Evolutionary conservation across 2,113 vertebrate species (phyloP), one percentile per base, ranked within the genome.

Genomic region (Illadopsis cleaveri): DNA sequence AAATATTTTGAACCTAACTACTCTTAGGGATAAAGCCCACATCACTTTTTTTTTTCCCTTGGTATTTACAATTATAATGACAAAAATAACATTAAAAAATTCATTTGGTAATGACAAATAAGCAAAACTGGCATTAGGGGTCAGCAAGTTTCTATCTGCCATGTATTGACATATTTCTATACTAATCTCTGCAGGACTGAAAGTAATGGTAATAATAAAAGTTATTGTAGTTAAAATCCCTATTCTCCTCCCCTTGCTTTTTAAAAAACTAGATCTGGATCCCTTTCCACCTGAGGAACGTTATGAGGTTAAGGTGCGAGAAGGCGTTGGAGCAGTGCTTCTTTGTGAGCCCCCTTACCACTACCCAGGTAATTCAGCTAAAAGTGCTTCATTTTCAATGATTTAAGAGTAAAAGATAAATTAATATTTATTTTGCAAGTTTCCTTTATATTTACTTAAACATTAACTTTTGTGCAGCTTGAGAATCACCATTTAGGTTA

Each of bases 261-360:
- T 93, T 80, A 65, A 10, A 44, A 51, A 51, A 96, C 64, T 95
- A 99, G 99, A 99, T 94, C 98, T 99, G 14, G 99, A 99, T 95
- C 98, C 99, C 50, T 99, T 99, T 96, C 99, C 99, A 24, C 98
- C 99, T 0, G 99, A 99, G 70, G 99, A 99, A 51, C 98, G 99
- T 53, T 98, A 98, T 28, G 98, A 99, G 7, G 99, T 99, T 87
- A 96, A 96, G 69, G 98, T 99, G 15, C 98, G 98, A 84, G 99
- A 99, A 96, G 99, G 99, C 30, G 98, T 99, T 86, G 99, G 99
- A 44, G 99, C 98, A 18, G 99, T 99, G 50, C 98, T 99, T 90
- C 98, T 99, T 58, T 99, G 99, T 70, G 98, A 98, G 6, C 98
- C 99, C 16, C 99, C 99, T 8, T 98, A 98, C 65, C 99, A 99